Conservation (phyloP, 2,113 vertebrate genomes). For the Laticauda laticaudata region DNA sequence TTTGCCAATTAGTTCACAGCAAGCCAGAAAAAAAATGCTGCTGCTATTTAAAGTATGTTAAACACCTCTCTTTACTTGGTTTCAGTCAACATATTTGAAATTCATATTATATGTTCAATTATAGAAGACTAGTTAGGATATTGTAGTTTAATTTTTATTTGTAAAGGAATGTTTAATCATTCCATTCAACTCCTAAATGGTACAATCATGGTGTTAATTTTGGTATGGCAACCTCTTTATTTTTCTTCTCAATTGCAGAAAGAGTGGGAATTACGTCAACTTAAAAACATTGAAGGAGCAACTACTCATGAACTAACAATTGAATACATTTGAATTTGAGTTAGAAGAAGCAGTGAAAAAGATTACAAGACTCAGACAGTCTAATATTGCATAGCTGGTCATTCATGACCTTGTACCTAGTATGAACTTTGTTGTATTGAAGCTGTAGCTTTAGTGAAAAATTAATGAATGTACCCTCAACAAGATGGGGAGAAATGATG, state of each 20-base stretch:
- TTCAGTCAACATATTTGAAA: neutral
- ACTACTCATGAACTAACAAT: slow-evolving; percentile 70
- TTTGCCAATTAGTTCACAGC: neutral
- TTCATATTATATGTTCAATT: neutral
- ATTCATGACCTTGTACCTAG: neutral
- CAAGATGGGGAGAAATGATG: slow-evolving; percentile 17
- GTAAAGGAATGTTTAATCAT: neutral
- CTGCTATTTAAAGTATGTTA: neutral
- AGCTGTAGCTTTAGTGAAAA: neutral
- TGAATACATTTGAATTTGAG: slow-evolving; percentile 54
- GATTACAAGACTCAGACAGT: neutral
- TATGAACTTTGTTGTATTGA: rapidly evolving
- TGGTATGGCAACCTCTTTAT: neutral
- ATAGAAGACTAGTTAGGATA: neutral
- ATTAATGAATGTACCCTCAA: slow-evolving; percentile 14
- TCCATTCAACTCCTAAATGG: neutral
- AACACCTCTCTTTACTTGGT: neutral
- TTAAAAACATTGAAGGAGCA: slow-evolving; percentile 79
- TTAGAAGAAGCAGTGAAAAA: neutral
- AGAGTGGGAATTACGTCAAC: slow-evolving; percentile 74
- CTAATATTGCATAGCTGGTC: neutral
- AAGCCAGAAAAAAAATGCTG: neutral
- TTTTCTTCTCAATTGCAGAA: slow-evolving; percentile 35
- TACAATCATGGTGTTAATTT: neutral
- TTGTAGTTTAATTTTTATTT: neutral